phyloP scores from a whole-genome alignment of 2,797 vertebrate genomes.

The Tokudaia muenninki region DNA sequence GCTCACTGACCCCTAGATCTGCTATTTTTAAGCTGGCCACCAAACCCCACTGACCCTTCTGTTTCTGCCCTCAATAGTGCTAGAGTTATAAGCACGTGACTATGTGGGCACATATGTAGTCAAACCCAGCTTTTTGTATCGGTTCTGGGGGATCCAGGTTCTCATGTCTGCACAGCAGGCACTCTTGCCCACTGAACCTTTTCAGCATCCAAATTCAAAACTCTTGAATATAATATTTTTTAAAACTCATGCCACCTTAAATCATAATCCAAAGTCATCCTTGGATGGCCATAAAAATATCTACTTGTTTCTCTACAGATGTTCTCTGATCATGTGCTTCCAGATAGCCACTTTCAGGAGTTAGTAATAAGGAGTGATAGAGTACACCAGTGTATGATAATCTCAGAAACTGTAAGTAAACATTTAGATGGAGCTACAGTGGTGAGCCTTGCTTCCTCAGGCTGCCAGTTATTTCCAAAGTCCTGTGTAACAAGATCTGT shows the following conservation, averaged over 20 bases:
- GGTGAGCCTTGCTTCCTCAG: rapidly evolving
- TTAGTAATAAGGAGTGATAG: not conserved
- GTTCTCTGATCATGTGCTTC: not conserved
- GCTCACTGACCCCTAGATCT: not conserved
- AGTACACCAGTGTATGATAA: too few relatives aligned
- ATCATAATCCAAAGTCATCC: not conserved
- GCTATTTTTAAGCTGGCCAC: not conserved
- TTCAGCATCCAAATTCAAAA: not conserved
- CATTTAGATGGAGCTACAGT: not conserved
- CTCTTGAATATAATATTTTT: not conserved
- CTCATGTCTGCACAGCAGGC: not conserved
- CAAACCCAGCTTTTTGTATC: not conserved
- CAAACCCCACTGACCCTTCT: not conserved
- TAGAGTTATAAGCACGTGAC: not conserved
- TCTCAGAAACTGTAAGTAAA: not conserved
- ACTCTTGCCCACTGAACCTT: not conserved
- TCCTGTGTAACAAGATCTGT: not conserved
- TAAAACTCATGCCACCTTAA: not conserved
- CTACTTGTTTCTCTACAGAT: not conserved
- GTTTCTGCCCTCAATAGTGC: not conserved
- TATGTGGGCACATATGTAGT: not conserved
- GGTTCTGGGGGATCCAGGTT: not conserved
- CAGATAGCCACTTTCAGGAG: not conserved
- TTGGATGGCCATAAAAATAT: not conserved
- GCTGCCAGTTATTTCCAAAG: not conserved